These are phyloP conservation scores for Hoplostethus atlanticus DNA, from an alignment of 2,797 vertebrate genomes.

Conservation along the genomic window DNA sequence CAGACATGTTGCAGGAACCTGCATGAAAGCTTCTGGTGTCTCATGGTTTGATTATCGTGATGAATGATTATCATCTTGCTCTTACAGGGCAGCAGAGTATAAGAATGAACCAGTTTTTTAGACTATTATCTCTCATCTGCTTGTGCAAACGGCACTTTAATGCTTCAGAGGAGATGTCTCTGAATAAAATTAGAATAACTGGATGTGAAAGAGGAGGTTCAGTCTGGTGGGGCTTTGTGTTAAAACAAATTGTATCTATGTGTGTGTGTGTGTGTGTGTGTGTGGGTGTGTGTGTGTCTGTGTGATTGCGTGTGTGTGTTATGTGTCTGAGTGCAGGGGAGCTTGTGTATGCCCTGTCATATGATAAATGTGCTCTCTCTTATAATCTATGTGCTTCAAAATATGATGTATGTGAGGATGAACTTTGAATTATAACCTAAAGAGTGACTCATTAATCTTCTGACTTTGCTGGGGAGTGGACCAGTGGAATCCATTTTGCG, in stretches of 20 bases:
- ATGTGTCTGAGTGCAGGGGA: constrained; percentile 68
- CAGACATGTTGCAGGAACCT: constrained; percentile 31
- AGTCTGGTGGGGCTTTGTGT: constrained; percentile 65
- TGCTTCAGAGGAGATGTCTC: constrained; percentile 77
- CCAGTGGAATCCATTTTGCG: constrained; percentile 81
- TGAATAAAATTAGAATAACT: constrained; percentile 81
- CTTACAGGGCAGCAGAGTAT: constrained; percentile 64
- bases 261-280: constrained; percentile 32
- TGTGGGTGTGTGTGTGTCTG: background rate
- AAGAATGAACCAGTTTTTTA: constrained; percentile 72
- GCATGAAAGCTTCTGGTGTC: constrained; percentile 21
- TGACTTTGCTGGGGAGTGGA: constrained; percentile 84
- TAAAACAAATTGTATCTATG: constrained; percentile 60
- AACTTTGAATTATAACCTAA: constrained; percentile 92
- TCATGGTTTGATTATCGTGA: constrained; percentile 74
- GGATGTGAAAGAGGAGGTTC: constrained; percentile 73
- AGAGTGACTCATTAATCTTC: constrained; percentile 91
- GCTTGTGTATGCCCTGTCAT: constrained; percentile 83
- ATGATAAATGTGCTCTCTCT: constrained; percentile 90
- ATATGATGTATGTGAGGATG: constrained; percentile 92
- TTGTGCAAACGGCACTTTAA: constrained; percentile 79
- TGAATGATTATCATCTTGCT: constrained; percentile 76
- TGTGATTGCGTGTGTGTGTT: constrained; percentile 36
- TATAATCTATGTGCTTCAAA: constrained; percentile 92
- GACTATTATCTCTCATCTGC: constrained; percentile 79